phyloP scores from a whole-genome alignment of 2,888 invertebrate species.

The Prosapia bicincta region DNA sequence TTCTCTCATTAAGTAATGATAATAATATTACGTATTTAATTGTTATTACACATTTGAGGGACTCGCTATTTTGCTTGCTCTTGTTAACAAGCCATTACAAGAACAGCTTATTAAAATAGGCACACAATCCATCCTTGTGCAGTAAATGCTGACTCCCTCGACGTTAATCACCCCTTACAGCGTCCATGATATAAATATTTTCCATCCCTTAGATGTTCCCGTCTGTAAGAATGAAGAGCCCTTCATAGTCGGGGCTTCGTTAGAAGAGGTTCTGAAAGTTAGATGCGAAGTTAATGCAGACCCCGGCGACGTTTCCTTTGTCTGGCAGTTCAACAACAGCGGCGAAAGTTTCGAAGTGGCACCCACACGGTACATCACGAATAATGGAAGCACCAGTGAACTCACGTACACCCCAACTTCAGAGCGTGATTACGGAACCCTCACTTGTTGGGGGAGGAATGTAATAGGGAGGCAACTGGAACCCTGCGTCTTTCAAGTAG shows the following conservation, averaged over 20 bases:
- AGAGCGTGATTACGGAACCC: conserved; percentile 82
- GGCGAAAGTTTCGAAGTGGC: conserved; percentile 46
- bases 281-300: conserved; percentile 46
- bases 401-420: conserved; percentile 77
- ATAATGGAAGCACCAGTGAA: conserved; percentile 61
- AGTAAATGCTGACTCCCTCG: no score
- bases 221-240: conserved; percentile 70
- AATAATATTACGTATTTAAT: no score
- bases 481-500: conserved; percentile 84
- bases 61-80: no score
- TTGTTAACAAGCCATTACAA: no score
- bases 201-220: conserved; percentile 68
- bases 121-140: no score
- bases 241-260: conserved; percentile 77
- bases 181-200: no score
- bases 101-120: no score
- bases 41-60: no score
- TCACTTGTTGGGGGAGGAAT: conserved; percentile 82
- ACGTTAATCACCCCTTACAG: no score
- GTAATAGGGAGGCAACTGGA: conserved; percentile 77
- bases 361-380: conserved; percentile 44
- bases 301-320: conserved; percentile 38
- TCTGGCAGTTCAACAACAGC: conserved; percentile 41
- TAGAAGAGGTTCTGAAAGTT: conserved; percentile 76
- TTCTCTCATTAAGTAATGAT: no score